phyloP scores from a whole-genome alignment of 1,140 invertebrate genomes.

The Drosophila seguyi region DNA sequence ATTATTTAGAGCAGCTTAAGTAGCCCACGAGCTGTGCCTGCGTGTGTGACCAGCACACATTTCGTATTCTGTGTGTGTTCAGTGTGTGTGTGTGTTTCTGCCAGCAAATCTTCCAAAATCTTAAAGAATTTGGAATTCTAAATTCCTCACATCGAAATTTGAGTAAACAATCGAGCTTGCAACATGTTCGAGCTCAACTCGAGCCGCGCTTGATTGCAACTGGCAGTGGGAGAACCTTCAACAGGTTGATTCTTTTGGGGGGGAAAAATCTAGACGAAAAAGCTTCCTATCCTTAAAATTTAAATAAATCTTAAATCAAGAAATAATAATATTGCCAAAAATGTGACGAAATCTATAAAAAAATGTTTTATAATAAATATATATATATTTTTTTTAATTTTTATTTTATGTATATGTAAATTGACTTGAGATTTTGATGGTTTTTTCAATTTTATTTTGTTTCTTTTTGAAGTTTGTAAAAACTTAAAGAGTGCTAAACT shows the following conservation, averaged over 20 bases:
- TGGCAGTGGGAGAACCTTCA: background rate
- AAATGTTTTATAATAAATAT: too few relatives aligned
- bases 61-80: background rate
- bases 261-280: background rate
- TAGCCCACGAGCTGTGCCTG: slow-evolving; percentile 16
- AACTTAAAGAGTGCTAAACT: too few relatives aligned
- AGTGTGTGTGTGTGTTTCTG: background rate
- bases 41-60: background rate
- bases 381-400: too few relatives aligned
- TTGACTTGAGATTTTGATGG: slow-evolving; percentile 3
- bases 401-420: too few relatives aligned
- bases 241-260: slow-evolving; percentile 5
- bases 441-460: slow-evolving; percentile 24
- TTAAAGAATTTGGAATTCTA: background rate
- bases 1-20: slow-evolving; percentile 65
- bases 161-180: background rate
- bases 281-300: too few relatives aligned
- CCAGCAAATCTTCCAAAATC: background rate
- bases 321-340: too few relatives aligned
- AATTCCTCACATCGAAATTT: background rate
- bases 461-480: background rate
- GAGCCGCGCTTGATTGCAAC: background rate
- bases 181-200: background rate
- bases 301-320: too few relatives aligned
- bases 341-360: too few relatives aligned